Evolutionary conservation across 2,797 vertebrate genomes (phyloP), one percentile per base, ranked within the genome.

Genomic region (Danio aesculapii): DNA sequence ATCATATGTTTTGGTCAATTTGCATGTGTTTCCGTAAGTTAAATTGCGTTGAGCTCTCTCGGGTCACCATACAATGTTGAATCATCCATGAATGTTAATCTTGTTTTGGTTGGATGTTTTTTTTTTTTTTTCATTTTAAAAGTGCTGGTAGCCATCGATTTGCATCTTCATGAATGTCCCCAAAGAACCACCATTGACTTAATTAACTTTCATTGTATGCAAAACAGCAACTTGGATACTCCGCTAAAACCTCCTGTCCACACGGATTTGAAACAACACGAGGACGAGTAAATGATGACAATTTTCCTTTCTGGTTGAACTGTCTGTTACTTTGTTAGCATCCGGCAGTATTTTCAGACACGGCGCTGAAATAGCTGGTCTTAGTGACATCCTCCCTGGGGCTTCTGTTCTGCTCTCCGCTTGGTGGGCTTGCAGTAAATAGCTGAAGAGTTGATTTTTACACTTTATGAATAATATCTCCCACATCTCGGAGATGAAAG

Each of bases 401-500:
- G 61, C 74, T 66, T 49, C 17, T 0, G 2, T 68, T 50, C 30
- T 44, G 5, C 39, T 73, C 12, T 77, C 17, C n/a, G 39, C 62
- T 68, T 62, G 57, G 46, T 63, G 39, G 49, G 57, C 75, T 63
- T 55, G 47, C 41, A 55, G 66, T 75, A 82, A 84, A 72, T 68
- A 73, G 53, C 79, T 57, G 76, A 79, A 75, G 66, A 82, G 67
- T 59, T 59, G 81, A 70, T 64, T 84, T 81, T 83, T 75, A 49
- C 83, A 64, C 81, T 75, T 55, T 66, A 70, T 83, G 81, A 83
- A 78, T 81, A 80, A 82, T 84, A 79, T 86, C 83, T 78, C 85
- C 83, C 81, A 81, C 83, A 66, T 81, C 77, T 83, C 63, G 57
- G 62, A 81, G 75, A 83, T 84, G 66, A 84, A 83, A 82, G 72